Evolutionary conservation across 2,888 invertebrate species (phyloP).

Genomic region (Teleiodes luculella): DNA sequence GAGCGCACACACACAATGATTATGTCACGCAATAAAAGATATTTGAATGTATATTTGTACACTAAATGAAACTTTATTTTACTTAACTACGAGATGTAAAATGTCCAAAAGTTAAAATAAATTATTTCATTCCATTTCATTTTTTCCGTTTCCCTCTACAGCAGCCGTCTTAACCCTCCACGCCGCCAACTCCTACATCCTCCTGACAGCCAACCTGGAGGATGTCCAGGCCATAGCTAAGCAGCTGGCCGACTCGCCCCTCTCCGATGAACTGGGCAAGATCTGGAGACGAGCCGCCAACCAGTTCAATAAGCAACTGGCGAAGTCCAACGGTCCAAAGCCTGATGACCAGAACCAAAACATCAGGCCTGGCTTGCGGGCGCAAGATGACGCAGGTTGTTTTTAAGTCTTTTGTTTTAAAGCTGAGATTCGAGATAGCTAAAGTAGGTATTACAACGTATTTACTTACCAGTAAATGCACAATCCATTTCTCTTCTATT

Average conservation of each 20-base stretch:
- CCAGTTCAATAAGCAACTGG: slow-evolving; percentile 37
- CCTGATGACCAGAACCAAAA: too few relatives aligned
- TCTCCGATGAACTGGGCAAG: slow-evolving; percentile 36
- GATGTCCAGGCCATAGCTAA: slow-evolving; percentile 49
- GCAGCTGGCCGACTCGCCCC: slow-evolving; percentile 42
- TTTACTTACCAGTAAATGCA: too few relatives aligned
- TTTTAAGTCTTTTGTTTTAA: not conserved
- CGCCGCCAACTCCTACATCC: slow-evolving; percentile 42
- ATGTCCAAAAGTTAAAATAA: too few relatives aligned
- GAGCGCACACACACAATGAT: too few relatives aligned
- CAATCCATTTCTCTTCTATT: too few relatives aligned
- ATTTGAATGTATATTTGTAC: too few relatives aligned
- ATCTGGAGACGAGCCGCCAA: slow-evolving; percentile 44
- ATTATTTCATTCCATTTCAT: not conserved
- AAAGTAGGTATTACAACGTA: too few relatives aligned
- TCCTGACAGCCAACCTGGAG: slow-evolving; percentile 57
- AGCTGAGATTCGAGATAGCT: too few relatives aligned
- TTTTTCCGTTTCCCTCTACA: not conserved
- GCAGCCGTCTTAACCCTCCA: slow-evolving; percentile 27
- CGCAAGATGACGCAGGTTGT: too few relatives aligned
- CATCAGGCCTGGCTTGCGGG: too few relatives aligned
- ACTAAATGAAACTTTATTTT: not conserved
- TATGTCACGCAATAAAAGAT: too few relatives aligned
- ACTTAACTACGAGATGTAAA: too few relatives aligned
- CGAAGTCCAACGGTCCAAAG: not conserved